Evolutionary conservation across 1,140 invertebrate genomes (phyloP), one percentile per base, ranked within the genome.

Genomic region (Ectropis grisescens): DNA sequence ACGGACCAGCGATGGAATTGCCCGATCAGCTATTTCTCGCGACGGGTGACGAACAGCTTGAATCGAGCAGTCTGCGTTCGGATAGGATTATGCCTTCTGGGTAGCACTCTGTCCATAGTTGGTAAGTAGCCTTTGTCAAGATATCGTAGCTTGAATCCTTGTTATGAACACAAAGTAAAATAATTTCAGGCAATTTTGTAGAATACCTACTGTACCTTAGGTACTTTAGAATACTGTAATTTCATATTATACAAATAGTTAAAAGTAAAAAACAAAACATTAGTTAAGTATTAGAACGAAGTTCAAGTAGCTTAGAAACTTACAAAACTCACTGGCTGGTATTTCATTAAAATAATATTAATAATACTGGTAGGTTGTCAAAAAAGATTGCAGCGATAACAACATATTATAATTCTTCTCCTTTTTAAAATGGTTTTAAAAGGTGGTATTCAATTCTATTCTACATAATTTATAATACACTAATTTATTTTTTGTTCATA

Each of bases 1-100:
- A 81, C 54, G 55, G 81, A 70, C 33, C 72, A 78, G 37, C 55
- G 82, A 34, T 82, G 82, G 80, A 81, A 82, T 45, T 80, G 84
- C 40, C 85, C 85, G 7, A 85, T 86, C 52, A 85, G 84, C 51
- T 86, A 86, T 60, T 80, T 86, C 53, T 84, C 83, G 34, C 82
- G 84, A 11, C 72, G 82, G 16, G 79, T 86, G 47, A 80, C 81
- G 49, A 83, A 66, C 52, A 74, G 62, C 44, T 43, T 81, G 72
- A 79, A 82, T 59, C 52, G 79, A 57, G 51, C 66, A 52, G 47
- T 72, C 29, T 80, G 82, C 60, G 47, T 85, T 31, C 53, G 70
- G 25, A 47, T 80, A 16, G 64, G 58, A 16, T 48, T 80, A 35
- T 76, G 71, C 44, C 53, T 80, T 10, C 32, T 76, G 33, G 75